Base-by-base conservation (phyloP, 2,888 invertebrate species). In the Phalera bucephala region DNA sequence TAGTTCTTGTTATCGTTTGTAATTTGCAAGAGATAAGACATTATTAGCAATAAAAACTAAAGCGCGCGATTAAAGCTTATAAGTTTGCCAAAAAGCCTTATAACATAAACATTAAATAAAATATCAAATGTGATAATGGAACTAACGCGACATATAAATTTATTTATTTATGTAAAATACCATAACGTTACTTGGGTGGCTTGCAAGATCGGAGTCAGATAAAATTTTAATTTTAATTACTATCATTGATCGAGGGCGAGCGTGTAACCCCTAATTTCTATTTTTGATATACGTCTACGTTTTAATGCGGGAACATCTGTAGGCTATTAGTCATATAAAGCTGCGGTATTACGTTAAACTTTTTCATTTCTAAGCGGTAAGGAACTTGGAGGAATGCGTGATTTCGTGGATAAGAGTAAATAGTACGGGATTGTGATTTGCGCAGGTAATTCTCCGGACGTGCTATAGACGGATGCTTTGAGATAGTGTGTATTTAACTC, bases 241-340 rank as follows among this genome's bases (percentile, higher is more conserved):
- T 70, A 73, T 68, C 77, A 64, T 75, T 64, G 72, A 76, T 72
- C 70, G 76, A 64, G 78, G 75, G 74, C 70, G 70, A 64, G 67
- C 74, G 64, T 64, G 59, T 65, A 83, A 81, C 82, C 86, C 81
- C 78, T 80, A 81, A 85, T 84, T 82, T 84, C 75, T 85, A 82
- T 80, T 85, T 82, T 75, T 80, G 76, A 81, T 76, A 67, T 65
- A 76, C 64, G 55, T 40, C 31, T 42, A 40, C 45, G 60, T 52
- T 46, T 23, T 32, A 33, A 33, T 53, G 53, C 35, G 34, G 45
- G 65, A 76, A 77, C 84, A 86, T 84, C 82, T 85, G 85, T 74
- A 58, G 57, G 58, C 73, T 58, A 80, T 82, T 81, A 81, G 66
- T 84, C 75, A 80, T 77, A 77, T 69, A 67, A 76, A 80, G 76